A percentile compares a stretch with the other conserved stretches of the same genome.
These are phyloP conservation scores for Bactericera cockerelli DNA, from an alignment of 1,140 invertebrate species.

Conservation along the genomic window DNA sequence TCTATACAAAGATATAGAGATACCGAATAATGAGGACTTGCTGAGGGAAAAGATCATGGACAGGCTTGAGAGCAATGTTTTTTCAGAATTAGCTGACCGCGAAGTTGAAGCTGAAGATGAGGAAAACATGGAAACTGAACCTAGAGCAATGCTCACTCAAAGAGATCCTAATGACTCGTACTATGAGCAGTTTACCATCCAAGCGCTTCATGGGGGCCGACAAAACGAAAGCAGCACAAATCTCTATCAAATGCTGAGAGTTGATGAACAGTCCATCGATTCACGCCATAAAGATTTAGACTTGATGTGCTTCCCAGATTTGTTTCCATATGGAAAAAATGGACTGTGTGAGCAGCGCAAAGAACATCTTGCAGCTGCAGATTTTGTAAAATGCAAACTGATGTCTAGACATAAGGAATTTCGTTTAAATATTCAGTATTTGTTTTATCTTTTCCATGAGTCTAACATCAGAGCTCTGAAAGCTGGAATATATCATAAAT, in stretches of 20 bases:
- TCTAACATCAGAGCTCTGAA: conserved; percentile 23
- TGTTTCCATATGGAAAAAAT: conserved; percentile 21
- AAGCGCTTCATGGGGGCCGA: conserved; percentile 24
- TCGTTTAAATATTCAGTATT: conserved; percentile 24
- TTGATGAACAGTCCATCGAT: conserved; percentile 22
- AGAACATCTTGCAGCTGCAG: conserved; percentile 19
- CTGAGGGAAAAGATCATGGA: background rate
- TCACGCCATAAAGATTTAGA: conserved; percentile 20
- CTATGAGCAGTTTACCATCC: conserved; percentile 26
- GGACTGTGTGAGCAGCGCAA: conserved; percentile 21
- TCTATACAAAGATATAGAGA: conserved; percentile 19
- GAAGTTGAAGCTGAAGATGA: conserved; percentile 4
- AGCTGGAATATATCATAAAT: conserved; percentile 25
- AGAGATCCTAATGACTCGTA: conserved; percentile 17
- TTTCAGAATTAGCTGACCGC: background rate
- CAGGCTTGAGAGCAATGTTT: background rate
- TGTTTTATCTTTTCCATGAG: conserved; percentile 26
- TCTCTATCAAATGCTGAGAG: conserved; percentile 26
- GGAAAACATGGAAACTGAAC: background rate
- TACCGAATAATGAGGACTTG: conserved; percentile 14
- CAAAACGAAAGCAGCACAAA: conserved; percentile 20
- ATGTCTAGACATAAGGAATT: conserved; percentile 23
- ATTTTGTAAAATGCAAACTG: conserved; percentile 23
- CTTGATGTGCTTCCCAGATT: conserved; percentile 26
- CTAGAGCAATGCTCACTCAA: conserved; percentile 19